These are phyloP conservation scores for Musca vetustissima DNA, from an alignment of 1,140 invertebrate genomes.

Conservation along the genomic window DNA sequence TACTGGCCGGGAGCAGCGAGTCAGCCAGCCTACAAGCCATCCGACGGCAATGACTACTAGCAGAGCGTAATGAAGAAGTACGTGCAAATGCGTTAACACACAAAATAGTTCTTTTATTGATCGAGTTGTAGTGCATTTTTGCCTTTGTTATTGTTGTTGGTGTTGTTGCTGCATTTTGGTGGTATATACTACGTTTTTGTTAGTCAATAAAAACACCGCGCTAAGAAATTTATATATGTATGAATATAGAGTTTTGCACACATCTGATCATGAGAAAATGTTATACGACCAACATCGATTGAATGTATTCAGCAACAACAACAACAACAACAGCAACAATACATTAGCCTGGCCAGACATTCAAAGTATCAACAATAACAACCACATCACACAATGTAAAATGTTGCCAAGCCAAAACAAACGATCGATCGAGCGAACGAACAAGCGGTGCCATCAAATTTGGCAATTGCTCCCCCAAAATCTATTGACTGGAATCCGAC, in stretches of 20 bases:
- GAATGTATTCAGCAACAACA: slow-evolving; percentile 1
- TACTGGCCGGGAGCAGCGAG: too few species aligned
- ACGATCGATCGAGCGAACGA: neutral
- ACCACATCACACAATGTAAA: neutral
- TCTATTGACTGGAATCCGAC: too few species aligned
- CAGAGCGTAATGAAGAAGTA: neutral
- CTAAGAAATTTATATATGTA: too few species aligned
- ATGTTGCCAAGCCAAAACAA: neutral
- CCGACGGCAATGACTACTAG: too few species aligned
- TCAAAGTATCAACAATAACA: slow-evolving; percentile 4
- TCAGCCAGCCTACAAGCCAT: too few species aligned
- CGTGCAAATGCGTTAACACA: slow-evolving; percentile 19
- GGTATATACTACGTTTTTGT: neutral
- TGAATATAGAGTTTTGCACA: slow-evolving; percentile 14
- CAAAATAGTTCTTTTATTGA: slow-evolving; percentile 21
- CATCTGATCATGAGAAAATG: slow-evolving; percentile 20
- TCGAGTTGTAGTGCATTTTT: slow-evolving; percentile 2
- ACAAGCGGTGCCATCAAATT: slow-evolving; percentile 2
- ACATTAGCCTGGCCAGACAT: too few species aligned
- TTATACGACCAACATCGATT: neutral
- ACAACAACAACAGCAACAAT: neutral
- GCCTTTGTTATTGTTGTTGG: neutral
- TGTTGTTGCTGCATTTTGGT: neutral
- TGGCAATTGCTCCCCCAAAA: neutral
- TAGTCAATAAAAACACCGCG: slow-evolving; percentile 1